Conservation (phyloP, 1,140 invertebrate species). For the Portunus trituberculatus region DNA sequence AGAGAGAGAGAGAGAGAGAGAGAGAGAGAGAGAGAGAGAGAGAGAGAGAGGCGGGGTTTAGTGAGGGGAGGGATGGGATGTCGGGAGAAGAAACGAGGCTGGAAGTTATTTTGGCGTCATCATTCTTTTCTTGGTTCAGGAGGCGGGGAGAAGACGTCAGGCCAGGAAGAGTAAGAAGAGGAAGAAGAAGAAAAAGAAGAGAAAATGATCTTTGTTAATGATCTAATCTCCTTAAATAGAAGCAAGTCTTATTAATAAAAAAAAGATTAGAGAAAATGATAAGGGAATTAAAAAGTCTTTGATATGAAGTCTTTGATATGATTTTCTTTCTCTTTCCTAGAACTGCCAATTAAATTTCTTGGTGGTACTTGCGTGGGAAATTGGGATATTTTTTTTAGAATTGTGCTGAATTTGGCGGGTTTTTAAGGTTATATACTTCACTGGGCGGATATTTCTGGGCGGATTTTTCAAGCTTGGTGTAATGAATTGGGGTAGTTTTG, state of each 20-base stretch:
- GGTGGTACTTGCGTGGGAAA: background rate
- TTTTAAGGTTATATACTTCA: background rate
- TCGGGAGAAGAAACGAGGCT: background rate
- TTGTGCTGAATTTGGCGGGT: background rate
- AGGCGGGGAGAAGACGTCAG: background rate
- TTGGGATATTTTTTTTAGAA: background rate
- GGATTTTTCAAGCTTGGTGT: no score
- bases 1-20: slow-evolving; percentile 10
- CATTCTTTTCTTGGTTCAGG: slow-evolving; percentile 7
- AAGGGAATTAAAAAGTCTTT: background rate
- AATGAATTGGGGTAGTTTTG: no score
- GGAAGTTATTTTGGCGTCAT: slow-evolving; percentile 12
- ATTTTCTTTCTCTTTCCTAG: no score
- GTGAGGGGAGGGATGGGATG: background rate
- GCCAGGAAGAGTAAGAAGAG: background rate
- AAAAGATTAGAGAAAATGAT: background rate
- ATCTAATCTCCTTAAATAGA: background rate
- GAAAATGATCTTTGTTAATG: background rate
- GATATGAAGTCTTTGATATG: no score
- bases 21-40: slow-evolving; percentile 25
- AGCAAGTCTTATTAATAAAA: background rate
- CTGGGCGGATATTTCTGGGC: background rate
- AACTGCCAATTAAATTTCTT: no score
- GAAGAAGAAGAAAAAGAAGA: background rate
- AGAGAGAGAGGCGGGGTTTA: background rate